phyloP scores from a whole-genome alignment of 2,888 invertebrate genomes.

The Matsumyia berberina region DNA sequence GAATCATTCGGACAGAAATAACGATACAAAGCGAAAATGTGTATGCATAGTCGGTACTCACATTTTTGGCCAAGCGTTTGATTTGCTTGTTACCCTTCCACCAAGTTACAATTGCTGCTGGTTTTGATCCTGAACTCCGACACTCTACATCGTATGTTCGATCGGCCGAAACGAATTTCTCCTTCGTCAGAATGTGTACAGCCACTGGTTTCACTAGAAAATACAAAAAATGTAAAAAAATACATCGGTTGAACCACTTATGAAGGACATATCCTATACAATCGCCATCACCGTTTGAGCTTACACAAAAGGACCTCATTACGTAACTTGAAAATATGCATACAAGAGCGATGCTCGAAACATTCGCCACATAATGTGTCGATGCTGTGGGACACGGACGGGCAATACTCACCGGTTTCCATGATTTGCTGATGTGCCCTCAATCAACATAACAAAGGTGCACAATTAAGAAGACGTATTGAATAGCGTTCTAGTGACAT shows the following conservation, averaged over 20 bases:
- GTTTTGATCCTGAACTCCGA: constrained; percentile 93
- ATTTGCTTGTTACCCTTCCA: constrained; percentile 94
- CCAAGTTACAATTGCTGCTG: constrained; percentile 94
- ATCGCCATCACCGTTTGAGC: constrained; percentile 14
- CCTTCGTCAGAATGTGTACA: constrained; percentile 93
- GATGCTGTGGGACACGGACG: constrained; percentile 32
- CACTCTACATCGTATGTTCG: constrained; percentile 95
- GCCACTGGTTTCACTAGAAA: constrained; percentile 93
- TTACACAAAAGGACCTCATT: constrained; percentile 70
- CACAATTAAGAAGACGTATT: constrained; percentile 66
- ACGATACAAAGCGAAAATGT: no score
- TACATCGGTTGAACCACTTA: neutral
- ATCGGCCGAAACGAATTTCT: constrained; percentile 92
- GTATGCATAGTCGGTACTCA: constrained; percentile 85
- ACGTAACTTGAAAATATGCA: constrained; percentile 52
- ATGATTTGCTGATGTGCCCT: constrained; percentile 58
- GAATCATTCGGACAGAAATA: no score
- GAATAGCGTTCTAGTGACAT: constrained; percentile 52
- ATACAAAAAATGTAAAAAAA: constrained; percentile 30
- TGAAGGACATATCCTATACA: constrained; percentile 6
- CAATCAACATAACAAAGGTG: constrained; percentile 73
- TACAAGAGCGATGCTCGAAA: constrained; percentile 25
- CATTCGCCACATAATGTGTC: constrained; percentile 36
- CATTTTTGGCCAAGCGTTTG: constrained; percentile 91
- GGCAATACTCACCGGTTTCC: constrained; percentile 48